These are phyloP conservation scores for Tribolium madens DNA, from an alignment of 1,140 invertebrate species.

Conservation along the genomic window DNA sequence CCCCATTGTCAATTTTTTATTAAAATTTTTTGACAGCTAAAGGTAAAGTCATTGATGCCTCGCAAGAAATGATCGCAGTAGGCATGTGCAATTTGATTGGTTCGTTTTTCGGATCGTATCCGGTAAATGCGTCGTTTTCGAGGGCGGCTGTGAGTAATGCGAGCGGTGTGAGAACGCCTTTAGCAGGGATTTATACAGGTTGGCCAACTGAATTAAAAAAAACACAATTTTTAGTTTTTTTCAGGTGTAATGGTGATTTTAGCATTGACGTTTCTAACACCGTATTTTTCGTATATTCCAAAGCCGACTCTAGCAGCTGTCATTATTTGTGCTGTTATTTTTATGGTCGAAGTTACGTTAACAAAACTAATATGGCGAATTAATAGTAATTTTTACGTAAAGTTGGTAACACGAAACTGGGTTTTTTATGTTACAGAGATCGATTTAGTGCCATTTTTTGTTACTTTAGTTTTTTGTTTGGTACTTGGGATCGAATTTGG, in stretches of 20 bases:
- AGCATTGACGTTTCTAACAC: slow-evolving; percentile 73
- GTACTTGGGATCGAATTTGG: slow-evolving; percentile 84
- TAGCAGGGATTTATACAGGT: slow-evolving; percentile 78
- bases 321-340: slow-evolving; percentile 78
- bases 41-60: slow-evolving; percentile 70
- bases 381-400: slow-evolving; percentile 69
- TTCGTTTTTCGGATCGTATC: slow-evolving; percentile 79
- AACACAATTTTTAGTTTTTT: slow-evolving; percentile 52
- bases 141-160: slow-evolving; percentile 81
- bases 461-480: slow-evolving; percentile 81
- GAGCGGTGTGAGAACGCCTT: slow-evolving; percentile 80
- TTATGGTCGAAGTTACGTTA: slow-evolving; percentile 76
- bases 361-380: slow-evolving; percentile 74
- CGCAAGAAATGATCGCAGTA: slow-evolving; percentile 78
- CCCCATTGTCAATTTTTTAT: slow-evolving; percentile 11
- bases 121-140: slow-evolving; percentile 79
- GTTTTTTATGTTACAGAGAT: slow-evolving; percentile 71
- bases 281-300: slow-evolving; percentile 80
- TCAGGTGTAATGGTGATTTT: slow-evolving; percentile 70
- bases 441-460: slow-evolving; percentile 80
- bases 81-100: slow-evolving; percentile 79
- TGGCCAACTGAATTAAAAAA: neutral
- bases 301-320: slow-evolving; percentile 75
- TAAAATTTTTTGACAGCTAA: slow-evolving; percentile 63
- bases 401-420: neutral